phyloP scores from a whole-genome alignment of 2,113 vertebrate species.

The Lanius collurio region DNA sequence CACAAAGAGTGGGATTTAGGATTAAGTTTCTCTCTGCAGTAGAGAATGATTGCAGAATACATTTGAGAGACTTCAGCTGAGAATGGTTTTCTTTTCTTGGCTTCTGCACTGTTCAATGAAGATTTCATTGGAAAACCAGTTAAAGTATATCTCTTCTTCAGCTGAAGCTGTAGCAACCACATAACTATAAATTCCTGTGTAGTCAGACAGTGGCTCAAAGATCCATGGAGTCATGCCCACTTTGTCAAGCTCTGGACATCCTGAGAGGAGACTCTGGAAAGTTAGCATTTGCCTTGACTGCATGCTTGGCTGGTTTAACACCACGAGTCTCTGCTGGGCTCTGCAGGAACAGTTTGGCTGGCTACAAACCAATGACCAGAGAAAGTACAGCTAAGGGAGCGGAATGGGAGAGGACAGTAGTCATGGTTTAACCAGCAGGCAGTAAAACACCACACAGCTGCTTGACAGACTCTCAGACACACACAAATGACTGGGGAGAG shows the following conservation, averaged over 20 bases:
- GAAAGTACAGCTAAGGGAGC: not conserved
- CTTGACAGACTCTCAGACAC: not conserved
- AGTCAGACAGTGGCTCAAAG: slow-evolving; percentile 20
- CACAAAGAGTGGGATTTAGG: not conserved
- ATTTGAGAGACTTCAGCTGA: not conserved
- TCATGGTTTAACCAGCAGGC: not conserved
- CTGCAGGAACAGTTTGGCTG: slow-evolving; percentile 4
- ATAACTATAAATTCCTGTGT: not conserved
- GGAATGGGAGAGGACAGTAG: not conserved
- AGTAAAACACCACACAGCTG: not conserved
- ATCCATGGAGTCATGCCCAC: not conserved
- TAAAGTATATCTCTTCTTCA: not conserved
- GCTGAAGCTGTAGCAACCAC: not conserved
- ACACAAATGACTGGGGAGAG: not conserved
- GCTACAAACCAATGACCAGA: not conserved
- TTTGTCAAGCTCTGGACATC: not conserved
- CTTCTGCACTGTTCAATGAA: not conserved
- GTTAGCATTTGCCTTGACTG: not conserved
- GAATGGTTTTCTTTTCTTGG: not conserved
- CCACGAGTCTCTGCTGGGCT: not conserved
- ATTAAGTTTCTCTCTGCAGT: not conserved
- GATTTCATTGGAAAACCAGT: not conserved
- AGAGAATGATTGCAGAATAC: not conserved
- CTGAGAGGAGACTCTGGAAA: slow-evolving; percentile 18
- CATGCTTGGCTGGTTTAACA: not conserved